A percentile compares a stretch with the other conserved stretches of the same genome.
Evolutionary conservation across 2,113 vertebrate genomes (phyloP).

Genomic region (Amazona vittata): DNA sequence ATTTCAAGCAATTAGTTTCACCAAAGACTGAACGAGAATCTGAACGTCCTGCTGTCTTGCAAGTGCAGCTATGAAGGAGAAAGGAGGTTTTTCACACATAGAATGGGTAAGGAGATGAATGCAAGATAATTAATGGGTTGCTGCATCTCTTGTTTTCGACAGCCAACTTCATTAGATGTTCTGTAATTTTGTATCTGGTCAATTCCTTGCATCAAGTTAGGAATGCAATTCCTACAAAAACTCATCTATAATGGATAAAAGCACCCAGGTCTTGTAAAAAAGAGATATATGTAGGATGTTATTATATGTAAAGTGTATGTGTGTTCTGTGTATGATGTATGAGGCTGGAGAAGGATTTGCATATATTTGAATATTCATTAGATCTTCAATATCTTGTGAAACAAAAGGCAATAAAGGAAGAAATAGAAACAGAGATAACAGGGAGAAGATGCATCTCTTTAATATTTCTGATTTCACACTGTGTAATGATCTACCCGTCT

Average conservation of each 20-base stretch:
- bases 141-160: background rate
- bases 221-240: background rate
- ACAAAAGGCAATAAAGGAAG: constrained; percentile 47
- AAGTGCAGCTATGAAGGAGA: background rate
- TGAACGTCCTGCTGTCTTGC: background rate
- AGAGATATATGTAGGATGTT: background rate
- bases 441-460: constrained; percentile 36
- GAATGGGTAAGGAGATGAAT: background rate
- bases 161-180: background rate
- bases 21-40: background rate
- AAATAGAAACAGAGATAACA: constrained; percentile 45
- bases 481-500: background rate
- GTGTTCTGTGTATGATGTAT: background rate
- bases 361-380: constrained; percentile 66
- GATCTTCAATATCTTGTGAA: constrained; percentile 31
- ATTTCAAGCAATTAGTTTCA: constrained; percentile 22
- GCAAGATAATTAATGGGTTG: background rate
- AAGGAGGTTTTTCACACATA: background rate
- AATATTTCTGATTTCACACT: constrained; percentile 47
- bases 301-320: background rate
- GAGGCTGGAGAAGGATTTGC: background rate
- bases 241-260: background rate
- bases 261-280: background rate
- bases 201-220: background rate
- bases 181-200: background rate